These are phyloP conservation scores for Oscheius sp. DNA, from an alignment of 2,888 invertebrate species.

Conservation along the genomic window DNA sequence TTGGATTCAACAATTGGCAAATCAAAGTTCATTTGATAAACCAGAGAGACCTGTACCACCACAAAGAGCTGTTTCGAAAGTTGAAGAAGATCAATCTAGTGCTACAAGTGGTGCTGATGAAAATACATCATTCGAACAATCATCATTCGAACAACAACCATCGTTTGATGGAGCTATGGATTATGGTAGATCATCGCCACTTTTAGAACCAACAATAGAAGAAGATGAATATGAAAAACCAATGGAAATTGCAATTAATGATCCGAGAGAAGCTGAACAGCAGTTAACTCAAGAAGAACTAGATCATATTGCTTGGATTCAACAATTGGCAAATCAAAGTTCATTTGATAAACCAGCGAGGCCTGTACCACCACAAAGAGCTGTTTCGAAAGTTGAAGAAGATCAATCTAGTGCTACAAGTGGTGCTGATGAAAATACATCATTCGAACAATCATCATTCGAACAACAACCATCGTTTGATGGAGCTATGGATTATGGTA, in stretches of 20 bases:
- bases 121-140: constrained; percentile 6
- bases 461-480: constrained; percentile 15
- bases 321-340: constrained; percentile 39
- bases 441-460: constrained; percentile 1
- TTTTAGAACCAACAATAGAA: not conserved
- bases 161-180: not conserved
- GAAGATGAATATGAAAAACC: too few species aligned
- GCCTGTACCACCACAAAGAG: not conserved
- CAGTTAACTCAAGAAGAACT: too few species aligned
- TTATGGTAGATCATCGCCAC: constrained; percentile 25
- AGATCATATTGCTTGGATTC: too few species aligned
- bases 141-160: not conserved
- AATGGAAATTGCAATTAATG: too few species aligned
- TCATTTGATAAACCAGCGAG: constrained; percentile 33
- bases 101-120: constrained; percentile 15
- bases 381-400: constrained; percentile 12
- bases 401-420: constrained; percentile 35
- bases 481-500: constrained; percentile 3
- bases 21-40: constrained; percentile 42
- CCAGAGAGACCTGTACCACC: not conserved
- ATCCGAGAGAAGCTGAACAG: too few species aligned
- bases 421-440: constrained; percentile 33
- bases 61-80: not conserved
- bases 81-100: constrained; percentile 14
- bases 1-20: constrained; percentile 37